Conservation (phyloP, 1,140 invertebrate genomes). For the Melitaea cinxia region DNA sequence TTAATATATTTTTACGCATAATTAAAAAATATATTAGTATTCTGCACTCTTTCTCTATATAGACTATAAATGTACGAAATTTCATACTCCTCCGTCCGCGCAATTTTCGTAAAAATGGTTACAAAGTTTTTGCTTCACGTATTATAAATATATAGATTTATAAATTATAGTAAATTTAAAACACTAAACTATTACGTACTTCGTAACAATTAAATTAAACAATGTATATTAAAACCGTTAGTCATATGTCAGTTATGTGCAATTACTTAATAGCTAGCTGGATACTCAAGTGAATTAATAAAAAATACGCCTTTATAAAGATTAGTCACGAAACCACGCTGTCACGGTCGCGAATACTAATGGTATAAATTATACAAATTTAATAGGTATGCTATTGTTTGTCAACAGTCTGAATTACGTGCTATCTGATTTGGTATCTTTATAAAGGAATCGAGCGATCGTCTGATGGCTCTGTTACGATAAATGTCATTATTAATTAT, state of each 20-base stretch:
- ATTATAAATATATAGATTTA: too few relatives aligned
- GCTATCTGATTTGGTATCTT: background rate
- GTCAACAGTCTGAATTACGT: background rate
- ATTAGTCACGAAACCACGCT: conserved; percentile 28
- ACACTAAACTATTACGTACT: too few relatives aligned
- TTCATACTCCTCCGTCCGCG: too few relatives aligned
- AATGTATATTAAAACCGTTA: background rate
- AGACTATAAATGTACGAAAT: too few relatives aligned
- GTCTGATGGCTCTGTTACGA: background rate
- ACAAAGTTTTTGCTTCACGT: too few relatives aligned
- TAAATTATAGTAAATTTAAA: too few relatives aligned
- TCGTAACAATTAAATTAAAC: background rate
- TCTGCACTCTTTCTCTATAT: too few relatives aligned
- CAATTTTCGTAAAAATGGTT: too few relatives aligned
- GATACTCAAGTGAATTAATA: conserved; percentile 13
- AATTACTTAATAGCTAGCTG: conserved; percentile 22
- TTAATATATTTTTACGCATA: too few relatives aligned
- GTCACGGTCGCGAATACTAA: conserved; percentile 26
- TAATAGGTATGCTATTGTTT: conserved; percentile 6
- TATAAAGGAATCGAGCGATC: background rate
- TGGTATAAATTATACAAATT: conserved; percentile 8
- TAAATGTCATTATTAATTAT: background rate
- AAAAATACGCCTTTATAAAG: conserved; percentile 22
- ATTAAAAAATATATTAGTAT: too few relatives aligned
- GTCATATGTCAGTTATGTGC: conserved; percentile 4